Percentiles rank a stretch among this genome's conserved stretches.
Conservation (phyloP, 2,888 invertebrate genomes). For the Isotomurus palustris region DNA sequence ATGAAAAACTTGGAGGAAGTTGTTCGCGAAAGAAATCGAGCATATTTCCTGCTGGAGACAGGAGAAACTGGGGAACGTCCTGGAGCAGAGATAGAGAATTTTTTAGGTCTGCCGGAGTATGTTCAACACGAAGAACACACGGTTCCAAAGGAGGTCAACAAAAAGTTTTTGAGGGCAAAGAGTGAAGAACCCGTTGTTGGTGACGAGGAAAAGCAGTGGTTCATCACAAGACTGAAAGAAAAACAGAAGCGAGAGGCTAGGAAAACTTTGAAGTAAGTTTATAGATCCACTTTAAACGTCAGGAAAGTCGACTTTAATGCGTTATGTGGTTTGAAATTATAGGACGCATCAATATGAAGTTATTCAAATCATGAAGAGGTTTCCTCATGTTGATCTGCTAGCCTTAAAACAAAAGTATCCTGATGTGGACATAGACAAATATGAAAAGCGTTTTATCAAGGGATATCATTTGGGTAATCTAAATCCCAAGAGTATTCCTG, state of each 20-base stretch:
- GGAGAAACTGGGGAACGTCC: conserved; percentile 78
- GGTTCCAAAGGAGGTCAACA: conserved; percentile 39
- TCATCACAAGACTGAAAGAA: conserved; percentile 23
- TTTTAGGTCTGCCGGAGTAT: conserved; percentile 42
- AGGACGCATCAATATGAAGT: conserved; percentile 51
- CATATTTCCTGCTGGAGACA: conserved; percentile 83
- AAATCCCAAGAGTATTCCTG: conserved; percentile 5
- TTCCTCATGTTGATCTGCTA: conserved; percentile 70
- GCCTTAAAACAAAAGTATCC: conserved; percentile 69
- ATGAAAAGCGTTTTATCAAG: conserved; percentile 49
- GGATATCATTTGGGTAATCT: conserved; percentile 10
- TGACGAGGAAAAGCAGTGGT: conserved; percentile 31
- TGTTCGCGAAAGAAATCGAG: conserved; percentile 84
- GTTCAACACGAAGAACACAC: conserved; percentile 38
- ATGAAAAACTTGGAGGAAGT: conserved; percentile 91
- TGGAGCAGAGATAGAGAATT: conserved; percentile 53
- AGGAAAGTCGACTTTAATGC: not conserved
- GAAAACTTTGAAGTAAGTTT: conserved; percentile 17
- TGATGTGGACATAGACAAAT: conserved; percentile 66
- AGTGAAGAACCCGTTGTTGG: conserved; percentile 26
- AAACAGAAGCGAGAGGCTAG: conserved; percentile 17
- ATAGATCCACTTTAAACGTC: too few species aligned
- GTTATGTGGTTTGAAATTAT: not conserved
- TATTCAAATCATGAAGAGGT: conserved; percentile 59
- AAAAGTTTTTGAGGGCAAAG: conserved; percentile 27